Conservation (phyloP, 2,888 invertebrate species). For the Heteromurus nitidus region DNA sequence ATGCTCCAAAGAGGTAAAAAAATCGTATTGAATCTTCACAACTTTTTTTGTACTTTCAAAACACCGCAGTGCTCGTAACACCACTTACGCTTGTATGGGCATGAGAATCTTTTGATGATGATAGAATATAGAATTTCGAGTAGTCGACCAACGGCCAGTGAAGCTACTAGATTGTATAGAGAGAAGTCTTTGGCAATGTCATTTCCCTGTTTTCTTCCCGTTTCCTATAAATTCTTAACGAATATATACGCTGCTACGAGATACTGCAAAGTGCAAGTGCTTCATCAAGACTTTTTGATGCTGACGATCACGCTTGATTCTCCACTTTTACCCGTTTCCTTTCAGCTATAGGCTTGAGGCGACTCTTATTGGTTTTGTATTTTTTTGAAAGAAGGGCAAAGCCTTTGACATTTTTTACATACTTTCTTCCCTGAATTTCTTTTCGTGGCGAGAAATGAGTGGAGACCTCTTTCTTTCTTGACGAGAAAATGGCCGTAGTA, state of each 20-base stretch:
- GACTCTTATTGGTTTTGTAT: slow-evolving; percentile 51
- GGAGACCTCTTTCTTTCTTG: neutral
- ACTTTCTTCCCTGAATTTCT: slow-evolving; percentile 19
- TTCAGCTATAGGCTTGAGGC: slow-evolving; percentile 44
- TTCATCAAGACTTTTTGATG: too few species aligned
- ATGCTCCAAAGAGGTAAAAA: too few species aligned
- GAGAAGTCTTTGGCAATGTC: neutral
- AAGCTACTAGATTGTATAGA: neutral
- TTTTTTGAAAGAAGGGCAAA: slow-evolving; percentile 20
- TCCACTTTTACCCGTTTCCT: too few species aligned
- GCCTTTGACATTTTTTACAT: slow-evolving; percentile 24
- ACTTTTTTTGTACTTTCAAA: slow-evolving; percentile 11
- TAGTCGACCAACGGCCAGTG: too few species aligned
- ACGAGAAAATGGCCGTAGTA: neutral
- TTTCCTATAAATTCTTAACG: too few species aligned
- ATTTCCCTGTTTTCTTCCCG: neutral
- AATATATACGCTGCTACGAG: too few species aligned
- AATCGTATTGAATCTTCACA: slow-evolving; percentile 26
- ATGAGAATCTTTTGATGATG: slow-evolving; percentile 5
- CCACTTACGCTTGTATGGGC: slow-evolving; percentile 41
- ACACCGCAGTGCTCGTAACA: neutral
- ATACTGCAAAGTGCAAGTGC: too few species aligned
- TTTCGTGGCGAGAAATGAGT: slow-evolving; percentile 4
- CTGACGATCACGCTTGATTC: slow-evolving; percentile 1
- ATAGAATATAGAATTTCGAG: too few species aligned